phyloP scores from a whole-genome alignment of 2,888 invertebrate genomes.

The Metacarcinus magister region DNA sequence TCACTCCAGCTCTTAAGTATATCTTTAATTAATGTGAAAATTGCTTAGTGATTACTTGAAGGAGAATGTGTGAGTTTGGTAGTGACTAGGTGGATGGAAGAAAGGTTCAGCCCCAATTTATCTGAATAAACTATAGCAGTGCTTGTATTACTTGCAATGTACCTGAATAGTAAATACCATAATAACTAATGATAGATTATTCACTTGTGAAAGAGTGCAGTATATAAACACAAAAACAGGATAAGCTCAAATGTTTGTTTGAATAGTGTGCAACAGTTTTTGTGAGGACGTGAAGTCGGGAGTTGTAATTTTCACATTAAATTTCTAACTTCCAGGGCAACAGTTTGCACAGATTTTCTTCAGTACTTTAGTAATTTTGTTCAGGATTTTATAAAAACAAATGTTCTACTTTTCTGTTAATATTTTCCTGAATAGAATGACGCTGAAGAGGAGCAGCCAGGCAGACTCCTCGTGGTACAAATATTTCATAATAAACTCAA shows the following conservation, averaged over 20 bases:
- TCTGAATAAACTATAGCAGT: neutral
- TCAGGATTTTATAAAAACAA: neutral
- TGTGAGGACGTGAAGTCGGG: neutral
- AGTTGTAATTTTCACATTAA: neutral
- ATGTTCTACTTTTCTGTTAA: neutral
- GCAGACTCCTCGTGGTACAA: constrained; percentile 15
- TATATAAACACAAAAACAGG: neutral
- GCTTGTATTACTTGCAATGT: neutral
- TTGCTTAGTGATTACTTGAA: neutral
- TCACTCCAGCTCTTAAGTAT: neutral
- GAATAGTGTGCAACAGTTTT: neutral
- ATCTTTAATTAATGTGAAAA: neutral
- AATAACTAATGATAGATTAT: neutral
- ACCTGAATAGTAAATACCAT: neutral
- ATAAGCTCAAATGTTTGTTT: neutral
- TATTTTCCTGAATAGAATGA: neutral
- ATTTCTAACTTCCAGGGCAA: neutral
- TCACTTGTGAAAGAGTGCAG: neutral
- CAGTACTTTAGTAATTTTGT: neutral
- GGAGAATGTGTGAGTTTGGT: neutral
- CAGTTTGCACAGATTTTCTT: neutral
- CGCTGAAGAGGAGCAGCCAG: neutral
- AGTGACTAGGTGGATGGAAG: neutral
- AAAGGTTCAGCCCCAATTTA: neutral
- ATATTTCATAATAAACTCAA: constrained; percentile 36